Evolutionary conservation across 1,140 invertebrate species (phyloP), one percentile per base, ranked within the genome.

Genomic region (Drosophila nebulosa): DNA sequence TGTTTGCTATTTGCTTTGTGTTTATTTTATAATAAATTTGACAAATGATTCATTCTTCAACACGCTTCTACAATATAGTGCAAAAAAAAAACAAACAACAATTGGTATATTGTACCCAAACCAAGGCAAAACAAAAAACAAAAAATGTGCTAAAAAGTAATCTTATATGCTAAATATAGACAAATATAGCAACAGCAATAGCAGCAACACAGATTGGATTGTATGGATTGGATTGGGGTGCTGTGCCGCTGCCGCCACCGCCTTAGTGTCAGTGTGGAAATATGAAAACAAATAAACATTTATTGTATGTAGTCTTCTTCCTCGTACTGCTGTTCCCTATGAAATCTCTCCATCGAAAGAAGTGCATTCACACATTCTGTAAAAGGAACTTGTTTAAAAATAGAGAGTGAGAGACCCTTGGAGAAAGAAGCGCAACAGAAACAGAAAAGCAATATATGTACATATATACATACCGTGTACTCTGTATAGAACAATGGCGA

Each of bases 221-320:
- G 30, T 30, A 30, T 30, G 27, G 39, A 42, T 42, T 42, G 39
- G 14, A 16, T 42, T 42, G 39, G 39, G 39, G 14, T 42, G 39
- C 14, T 2, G 9, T 30, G 6, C 27, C 27, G 27, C 10, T 7
- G 1, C 27, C 27, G 7, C 3, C 27, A 2, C 7, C 27, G 1
- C 10, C 27, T 30, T 9, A 9, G 39, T 46, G 39, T n/a, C 18
- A 21, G 16, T 46, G 18, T 46, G 18, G 52, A 32, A 55, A 55
- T 55, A 55, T 55, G 52, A 55, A 55, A 55, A 55, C 52, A 55
- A 55, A 55, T 55, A 55, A 55, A 55, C 52, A 55, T 58, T 22
- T 7, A 39, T 26, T 32, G 39, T 56, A 39, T 18, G 14, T 46
- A 10, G 1, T 21, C 18, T 16, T 42, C 39, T 7, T 6, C 16